Conservation (phyloP, 1,140 invertebrate genomes). For the Phenacoccus solenopsis region DNA sequence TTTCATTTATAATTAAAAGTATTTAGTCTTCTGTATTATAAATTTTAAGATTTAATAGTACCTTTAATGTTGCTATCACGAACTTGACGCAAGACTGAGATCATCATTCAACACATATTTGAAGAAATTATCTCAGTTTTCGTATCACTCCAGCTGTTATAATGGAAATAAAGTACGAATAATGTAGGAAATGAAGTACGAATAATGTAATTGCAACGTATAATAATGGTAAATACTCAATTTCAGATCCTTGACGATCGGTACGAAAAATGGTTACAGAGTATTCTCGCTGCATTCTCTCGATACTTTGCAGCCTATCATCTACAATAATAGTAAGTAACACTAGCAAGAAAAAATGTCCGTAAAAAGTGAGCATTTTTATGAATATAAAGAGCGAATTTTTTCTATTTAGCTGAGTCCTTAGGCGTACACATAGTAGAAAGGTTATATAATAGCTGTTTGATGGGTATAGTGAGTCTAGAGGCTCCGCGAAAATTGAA, state of each 20-base stretch:
- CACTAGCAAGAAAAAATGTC: constrained; percentile 42
- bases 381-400: background rate
- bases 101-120: too few species aligned
- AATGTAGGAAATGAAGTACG: too few species aligned
- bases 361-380: background rate
- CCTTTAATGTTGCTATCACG: too few species aligned
- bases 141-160: too few species aligned
- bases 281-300: constrained; percentile 72
- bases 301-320: constrained; percentile 77
- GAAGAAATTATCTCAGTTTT: too few species aligned
- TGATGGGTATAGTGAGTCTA: constrained; percentile 88
- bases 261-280: constrained; percentile 75
- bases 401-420: constrained; percentile 39
- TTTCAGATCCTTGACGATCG: constrained; percentile 79
- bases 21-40: too few species aligned
- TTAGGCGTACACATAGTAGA: constrained; percentile 92
- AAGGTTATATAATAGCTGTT: constrained; percentile 87
- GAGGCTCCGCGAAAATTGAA: constrained; percentile 82
- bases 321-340: too few species aligned
- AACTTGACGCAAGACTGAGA: too few species aligned
- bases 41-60: too few species aligned
- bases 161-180: too few species aligned
- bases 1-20: too few species aligned
- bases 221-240: constrained; percentile 23
- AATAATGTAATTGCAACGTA: too few species aligned